Evolutionary conservation across 2,113 vertebrate species (phyloP), one percentile per base, ranked within the genome.

Genomic region (Chloebia gouldiae): DNA sequence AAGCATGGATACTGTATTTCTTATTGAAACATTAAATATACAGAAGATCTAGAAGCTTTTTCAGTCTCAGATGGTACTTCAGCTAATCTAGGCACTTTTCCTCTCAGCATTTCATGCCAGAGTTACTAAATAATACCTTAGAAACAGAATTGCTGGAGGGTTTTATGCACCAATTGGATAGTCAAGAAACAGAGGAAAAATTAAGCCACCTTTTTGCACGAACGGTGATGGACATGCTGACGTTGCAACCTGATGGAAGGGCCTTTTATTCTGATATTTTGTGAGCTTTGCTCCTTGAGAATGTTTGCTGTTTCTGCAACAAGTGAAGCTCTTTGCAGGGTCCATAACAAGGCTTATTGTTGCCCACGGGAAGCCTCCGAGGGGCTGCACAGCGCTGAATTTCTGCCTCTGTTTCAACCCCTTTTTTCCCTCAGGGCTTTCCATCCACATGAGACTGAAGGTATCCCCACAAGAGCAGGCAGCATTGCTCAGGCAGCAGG

Each of bases 21-120:
- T 63, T 25, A 71, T 49, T 78, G 37, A 79, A 90, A 82, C 69
- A 92, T 91, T 95, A 95, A 95, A 92, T 72, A 78, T 63, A 88
- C 33, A 80, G 57, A 82, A 93, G 75, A 66, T 22, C 39, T 76
- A 69, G 30, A 59, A 63, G 59, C 42, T 15, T 83, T 92, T 89
- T 82, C 39, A 53, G 19, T 83, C 68, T 80, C 39, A 68, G 44
- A 72, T 59, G 47, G 9, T 83, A 56, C 60, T 83, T 90, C 37
- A 88, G 60, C 24, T 68, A 78, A 37, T 68, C 42, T 51, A 91
- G 59, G 47, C 44, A 49, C 51, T 93, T 92, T 76, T 16, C 56
- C 39, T 86, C 66, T 80, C 60, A 56, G 24, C 21, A 37, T 81
- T 92, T 96, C 51, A 54, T 33, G 15, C n/a, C 18, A 78, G 31